Evolutionary conservation across 2,113 vertebrate species (phyloP), one percentile per base, ranked within the genome.

Genomic region (Glaucidium brasilianum): DNA sequence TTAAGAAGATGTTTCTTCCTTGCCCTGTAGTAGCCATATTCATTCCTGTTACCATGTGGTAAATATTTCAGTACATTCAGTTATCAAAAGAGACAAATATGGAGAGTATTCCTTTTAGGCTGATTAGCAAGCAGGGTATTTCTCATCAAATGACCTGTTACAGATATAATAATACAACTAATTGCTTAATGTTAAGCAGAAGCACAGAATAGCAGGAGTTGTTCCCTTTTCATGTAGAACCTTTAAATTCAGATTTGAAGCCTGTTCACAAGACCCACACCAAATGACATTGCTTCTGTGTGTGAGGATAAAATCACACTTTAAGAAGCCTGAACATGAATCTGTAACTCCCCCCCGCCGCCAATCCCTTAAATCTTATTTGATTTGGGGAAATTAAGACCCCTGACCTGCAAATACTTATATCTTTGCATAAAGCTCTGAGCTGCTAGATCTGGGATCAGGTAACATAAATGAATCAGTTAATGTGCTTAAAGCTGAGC

Each of bases 271-370:
- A 78, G 25, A 87, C 12, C 14, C 43, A 35, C 14, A 66, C 7
- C n/a, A 79, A 81, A 43, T 26, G 3, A 34, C 43, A 18, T 6
- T 85, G 19, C 49, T 78, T 77, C 49, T 79, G 21, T 72, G 25
- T 29, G 19, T 29, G n/a, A 20, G 11, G 64, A 78, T 64, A 35
- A 41, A 19, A 78, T 9, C 12, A 15, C 15, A 43, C 15, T 22
- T 90, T 58, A 63, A 74, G 23, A 67, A 47, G 50, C 10, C 21
- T 72, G 34, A 15, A 85, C 49, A 53, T 29, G 6, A 72, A 76
- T 41, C 41, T 0, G 0, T 9, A 90, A 39, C 12, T 27, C 26
- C 16, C 7, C 14, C 4, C n/a, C n/a, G n/a, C n/a, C n/a, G n/a
- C 17, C 10, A 32, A 4, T 6, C 10, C 21, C 66, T 67, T 63